Base-by-base conservation (phyloP, 2,797 vertebrate genomes). In the Peromyscus melanophrys region DNA sequence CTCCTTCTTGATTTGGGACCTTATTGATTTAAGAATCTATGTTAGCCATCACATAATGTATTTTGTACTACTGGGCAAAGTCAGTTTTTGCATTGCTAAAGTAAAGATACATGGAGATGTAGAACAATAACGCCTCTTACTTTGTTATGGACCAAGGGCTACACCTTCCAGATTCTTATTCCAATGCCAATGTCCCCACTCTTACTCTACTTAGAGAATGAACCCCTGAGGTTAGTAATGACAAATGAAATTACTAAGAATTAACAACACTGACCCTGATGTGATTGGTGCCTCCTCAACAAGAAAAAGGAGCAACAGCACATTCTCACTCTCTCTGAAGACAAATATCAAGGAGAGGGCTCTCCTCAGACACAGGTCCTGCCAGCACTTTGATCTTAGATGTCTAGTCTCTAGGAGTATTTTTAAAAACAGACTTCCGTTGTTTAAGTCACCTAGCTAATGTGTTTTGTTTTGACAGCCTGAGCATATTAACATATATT, bases 391-490 rank as follows among this genome's bases (percentile, higher is more conserved):
- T 69, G 27, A 78, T 83, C 73, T 96, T 89, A 19, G 13, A 84
- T 1, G 49, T 84, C 27, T 13, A 81, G 55, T 40, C 40, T 92
- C 23, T 19, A 92, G 57, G 90, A 91, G 7, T 78, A 37, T 49
- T 73, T 77, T 89, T 61, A 21, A 88, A 93, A 90, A 65, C 31
- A 87, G 31, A 89, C 46, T n/a, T 67, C n/a, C 80, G 49, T 40
- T 90, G 55, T 67, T 91, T 77, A 90, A 67, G 10, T 17, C 52
- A 75, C 46, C 31, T 17, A 46, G 11, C 19, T 43, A 55, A 82
- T 40, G n/a, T 16, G 61, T 90, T 92, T 86, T 92, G 69, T 93
- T 88, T 95, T 67, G 69, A 86, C 75, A 96, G 61, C 13, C 67
- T 80, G 75, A 75, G 73, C 11, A 73, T 49, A 93, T 91, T 78